Conservation (phyloP, 2,888 invertebrate species). For the Drosophila macrospina region DNA sequence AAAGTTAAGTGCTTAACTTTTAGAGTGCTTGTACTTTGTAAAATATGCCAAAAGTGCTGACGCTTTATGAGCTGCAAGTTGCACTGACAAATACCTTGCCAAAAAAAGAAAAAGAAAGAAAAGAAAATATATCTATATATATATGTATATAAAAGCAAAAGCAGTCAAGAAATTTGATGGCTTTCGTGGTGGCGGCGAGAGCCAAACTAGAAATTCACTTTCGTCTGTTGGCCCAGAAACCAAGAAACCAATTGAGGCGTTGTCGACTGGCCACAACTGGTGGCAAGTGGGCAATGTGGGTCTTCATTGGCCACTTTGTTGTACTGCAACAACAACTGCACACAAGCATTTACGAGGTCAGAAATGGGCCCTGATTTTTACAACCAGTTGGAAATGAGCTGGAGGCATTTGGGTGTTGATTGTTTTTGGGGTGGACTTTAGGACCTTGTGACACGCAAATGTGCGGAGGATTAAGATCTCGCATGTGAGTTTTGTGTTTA, state of each 20-base stretch:
- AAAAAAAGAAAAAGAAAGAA: conserved; percentile 23
- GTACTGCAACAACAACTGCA: conserved; percentile 36
- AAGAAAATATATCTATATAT: not conserved
- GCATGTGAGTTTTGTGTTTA: conserved; percentile 43
- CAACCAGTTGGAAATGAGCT: conserved; percentile 20
- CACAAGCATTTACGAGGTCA: conserved; percentile 66
- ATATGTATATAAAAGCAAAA: conserved; percentile 11
- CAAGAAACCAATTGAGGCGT: conserved; percentile 67
- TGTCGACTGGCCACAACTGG: conserved; percentile 39
- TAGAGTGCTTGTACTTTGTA: conserved; percentile 13
- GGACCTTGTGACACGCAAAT: conserved; percentile 59
- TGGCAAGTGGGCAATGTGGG: conserved; percentile 52
- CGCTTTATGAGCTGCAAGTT: conserved; percentile 40
- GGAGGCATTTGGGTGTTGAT: not conserved
- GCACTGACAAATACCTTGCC: conserved; percentile 34
- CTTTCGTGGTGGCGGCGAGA: conserved; percentile 56
- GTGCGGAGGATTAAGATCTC: conserved; percentile 58
- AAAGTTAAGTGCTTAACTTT: conserved; percentile 13
- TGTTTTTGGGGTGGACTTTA: conserved; percentile 30
- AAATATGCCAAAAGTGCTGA: conserved; percentile 28
- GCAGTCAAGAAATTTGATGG: conserved; percentile 53
- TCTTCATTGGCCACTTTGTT: conserved; percentile 52
- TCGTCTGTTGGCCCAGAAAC: conserved; percentile 70
- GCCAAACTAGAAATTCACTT: conserved; percentile 65
- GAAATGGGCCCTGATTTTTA: conserved; percentile 57